Evolutionary conservation across 2,113 vertebrate species (phyloP).

Genomic region (Phycodurus eques): DNA sequence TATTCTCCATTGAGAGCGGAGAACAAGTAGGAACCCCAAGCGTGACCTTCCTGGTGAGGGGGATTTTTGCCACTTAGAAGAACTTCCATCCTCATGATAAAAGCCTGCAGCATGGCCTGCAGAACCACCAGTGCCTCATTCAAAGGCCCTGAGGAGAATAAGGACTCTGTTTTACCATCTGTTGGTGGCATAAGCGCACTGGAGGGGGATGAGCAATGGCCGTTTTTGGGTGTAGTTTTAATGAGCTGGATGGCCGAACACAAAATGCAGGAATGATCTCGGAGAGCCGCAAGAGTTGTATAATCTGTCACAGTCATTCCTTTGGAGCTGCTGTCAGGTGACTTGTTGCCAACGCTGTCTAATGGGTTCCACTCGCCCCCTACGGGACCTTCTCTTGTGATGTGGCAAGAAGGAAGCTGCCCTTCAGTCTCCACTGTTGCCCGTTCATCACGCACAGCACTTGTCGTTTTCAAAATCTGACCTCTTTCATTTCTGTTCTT

Average conservation of each 20-base stretch:
- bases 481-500: conserved; percentile 18
- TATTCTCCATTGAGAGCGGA: conserved; percentile 56
- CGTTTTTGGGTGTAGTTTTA: conserved; percentile 69
- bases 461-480: conserved; percentile 40
- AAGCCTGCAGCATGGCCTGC: conserved; percentile 81
- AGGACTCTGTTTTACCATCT: conserved; percentile 61
- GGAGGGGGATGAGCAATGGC: conserved; percentile 22
- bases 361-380: conserved; percentile 61
- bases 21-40: conserved; percentile 52
- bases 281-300: conserved; percentile 78
- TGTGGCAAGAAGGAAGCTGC: conserved; percentile 27
- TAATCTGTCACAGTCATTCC: conserved; percentile 73
- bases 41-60: conserved; percentile 35
- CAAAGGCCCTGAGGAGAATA: conserved; percentile 73
- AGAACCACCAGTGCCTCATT: conserved; percentile 81
- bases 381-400: conserved; percentile 70
- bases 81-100: conserved; percentile 82
- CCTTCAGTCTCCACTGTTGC: conserved; percentile 61
- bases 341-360: conserved; percentile 32
- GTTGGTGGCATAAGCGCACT: conserved; percentile 10
- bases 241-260: conserved; percentile 85
- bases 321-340: conserved; percentile 19
- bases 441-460: background rate
- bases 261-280: conserved; percentile 83
- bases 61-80: conserved; percentile 74